Percentiles rank a stretch among this genome's conserved stretches.
Evolutionary conservation across 2,797 vertebrate species (phyloP).

Genomic region (Leucoraja ocellata): DNA sequence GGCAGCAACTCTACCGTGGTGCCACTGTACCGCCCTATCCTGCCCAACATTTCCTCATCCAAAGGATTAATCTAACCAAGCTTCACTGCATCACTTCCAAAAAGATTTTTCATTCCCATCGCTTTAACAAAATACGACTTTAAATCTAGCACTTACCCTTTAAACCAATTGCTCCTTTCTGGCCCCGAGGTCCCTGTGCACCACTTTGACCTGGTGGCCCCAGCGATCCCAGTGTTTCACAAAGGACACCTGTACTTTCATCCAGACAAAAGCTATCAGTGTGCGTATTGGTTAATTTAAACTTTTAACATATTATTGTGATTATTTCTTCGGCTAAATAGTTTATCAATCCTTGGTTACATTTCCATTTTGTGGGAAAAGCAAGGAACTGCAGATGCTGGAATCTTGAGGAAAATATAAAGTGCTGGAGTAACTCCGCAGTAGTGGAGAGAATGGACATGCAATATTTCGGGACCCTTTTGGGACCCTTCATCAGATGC

Average conservation of each 20-base stretch:
- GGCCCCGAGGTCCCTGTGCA: slow-evolving; percentile 54
- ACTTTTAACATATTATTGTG: not conserved
- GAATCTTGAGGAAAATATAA: no score
- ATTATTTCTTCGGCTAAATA: not conserved
- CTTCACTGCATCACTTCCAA: no score
- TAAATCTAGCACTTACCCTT: slow-evolving; percentile 54
- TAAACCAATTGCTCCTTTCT: slow-evolving; percentile 58
- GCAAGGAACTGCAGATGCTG: no score
- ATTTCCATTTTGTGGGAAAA: not conserved
- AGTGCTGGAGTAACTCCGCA: no score
- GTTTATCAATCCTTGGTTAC: not conserved
- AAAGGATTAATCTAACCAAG: no score
- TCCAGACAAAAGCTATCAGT: slow-evolving; percentile 26
- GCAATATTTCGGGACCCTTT: no score
- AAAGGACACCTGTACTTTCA: slow-evolving; percentile 38
- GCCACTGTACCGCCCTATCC: no score
- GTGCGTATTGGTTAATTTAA: not conserved
- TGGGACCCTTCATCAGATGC: no score
- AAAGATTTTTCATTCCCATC: no score
- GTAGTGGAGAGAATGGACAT: no score
- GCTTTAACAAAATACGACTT: not conserved
- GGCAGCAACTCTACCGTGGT: no score
- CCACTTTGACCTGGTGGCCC: slow-evolving; percentile 58
- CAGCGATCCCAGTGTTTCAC: slow-evolving; percentile 51
- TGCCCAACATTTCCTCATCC: no score